These are phyloP conservation scores for Drosophila asahinai DNA, from an alignment of 1,140 invertebrate genomes.

Conservation along the genomic window DNA sequence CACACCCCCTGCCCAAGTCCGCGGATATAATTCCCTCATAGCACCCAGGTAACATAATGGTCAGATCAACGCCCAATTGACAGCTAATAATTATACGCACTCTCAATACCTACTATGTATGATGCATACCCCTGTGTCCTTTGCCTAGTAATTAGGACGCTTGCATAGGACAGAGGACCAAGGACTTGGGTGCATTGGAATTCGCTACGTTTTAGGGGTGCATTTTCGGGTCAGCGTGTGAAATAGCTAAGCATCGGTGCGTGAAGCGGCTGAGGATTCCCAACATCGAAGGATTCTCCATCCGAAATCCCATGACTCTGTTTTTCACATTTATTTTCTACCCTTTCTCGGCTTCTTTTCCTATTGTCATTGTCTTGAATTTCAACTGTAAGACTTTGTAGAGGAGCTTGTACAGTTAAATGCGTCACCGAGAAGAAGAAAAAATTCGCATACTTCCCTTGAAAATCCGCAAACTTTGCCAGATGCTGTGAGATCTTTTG, in stretches of 20 bases:
- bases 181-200: conserved; percentile 69
- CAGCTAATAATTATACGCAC: conserved; percentile 74
- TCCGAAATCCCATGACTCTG: conserved; percentile 45
- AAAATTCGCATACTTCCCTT: conserved; percentile 37
- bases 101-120: conserved; percentile 19
- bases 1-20: conserved; percentile 1
- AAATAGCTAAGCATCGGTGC: conserved; percentile 56
- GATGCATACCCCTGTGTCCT: conserved; percentile 22
- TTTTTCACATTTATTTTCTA: conserved; percentile 43
- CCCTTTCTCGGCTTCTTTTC: conserved; percentile 39
- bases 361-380: conserved; percentile 27
- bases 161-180: conserved; percentile 43
- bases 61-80: conserved; percentile 73
- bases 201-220: conserved; percentile 61
- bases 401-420: conserved; percentile 19
- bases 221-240: conserved; percentile 60
- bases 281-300: conserved; percentile 29
- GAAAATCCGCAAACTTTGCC: conserved; percentile 5
- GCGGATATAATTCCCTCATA: conserved; percentile 30
- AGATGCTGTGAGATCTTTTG: conserved; percentile 53
- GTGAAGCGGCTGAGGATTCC: conserved; percentile 37
- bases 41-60: conserved; percentile 54
- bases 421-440: conserved; percentile 26
- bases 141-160: conserved; percentile 37
- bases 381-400: conserved; percentile 6